Percentiles rank a stretch among this genome's conserved stretches.
phyloP scores from a whole-genome alignment of 2,113 vertebrate genomes.

The Pelodiscus sinensis region DNA sequence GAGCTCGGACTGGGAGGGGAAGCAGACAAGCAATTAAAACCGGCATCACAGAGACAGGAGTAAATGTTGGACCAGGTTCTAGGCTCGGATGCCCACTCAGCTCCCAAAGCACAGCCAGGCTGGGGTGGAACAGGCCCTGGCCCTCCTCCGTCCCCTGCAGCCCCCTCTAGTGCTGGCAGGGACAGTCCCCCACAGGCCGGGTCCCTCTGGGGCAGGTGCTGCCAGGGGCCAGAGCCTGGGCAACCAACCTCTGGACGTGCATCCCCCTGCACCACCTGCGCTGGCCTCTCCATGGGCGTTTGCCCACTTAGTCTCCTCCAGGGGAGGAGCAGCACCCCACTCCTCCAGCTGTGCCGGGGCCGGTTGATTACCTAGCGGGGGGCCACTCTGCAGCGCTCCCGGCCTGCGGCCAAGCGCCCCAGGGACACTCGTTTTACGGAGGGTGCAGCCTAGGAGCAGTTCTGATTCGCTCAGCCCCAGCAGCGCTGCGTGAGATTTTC shows the following conservation, averaged over 20 bases:
- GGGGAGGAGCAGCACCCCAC: no score
- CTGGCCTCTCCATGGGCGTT: no score
- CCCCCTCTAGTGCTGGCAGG: not conserved
- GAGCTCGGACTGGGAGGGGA: conserved; percentile 29
- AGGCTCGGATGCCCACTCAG: not conserved
- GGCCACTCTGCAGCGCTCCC: no score
- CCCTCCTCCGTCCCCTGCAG: not conserved
- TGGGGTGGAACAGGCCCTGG: not conserved
- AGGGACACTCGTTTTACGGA: no score
- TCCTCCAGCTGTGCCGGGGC: no score
- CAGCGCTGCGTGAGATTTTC: no score
- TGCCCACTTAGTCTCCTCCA: no score
- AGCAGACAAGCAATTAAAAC: not conserved
- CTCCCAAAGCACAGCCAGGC: not conserved
- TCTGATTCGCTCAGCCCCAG: no score
- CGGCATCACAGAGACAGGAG: not conserved
- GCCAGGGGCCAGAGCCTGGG: not conserved
- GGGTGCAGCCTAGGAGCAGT: no score
- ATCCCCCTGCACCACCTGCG: not conserved
- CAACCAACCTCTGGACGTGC: not conserved
- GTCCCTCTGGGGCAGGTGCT: not conserved
- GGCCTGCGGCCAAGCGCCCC: no score
- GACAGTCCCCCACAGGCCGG: not conserved
- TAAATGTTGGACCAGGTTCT: not conserved
- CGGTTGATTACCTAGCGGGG: no score